Conservation (phyloP, 2,888 invertebrate genomes). For the Gonocerus acuteangulatus region DNA sequence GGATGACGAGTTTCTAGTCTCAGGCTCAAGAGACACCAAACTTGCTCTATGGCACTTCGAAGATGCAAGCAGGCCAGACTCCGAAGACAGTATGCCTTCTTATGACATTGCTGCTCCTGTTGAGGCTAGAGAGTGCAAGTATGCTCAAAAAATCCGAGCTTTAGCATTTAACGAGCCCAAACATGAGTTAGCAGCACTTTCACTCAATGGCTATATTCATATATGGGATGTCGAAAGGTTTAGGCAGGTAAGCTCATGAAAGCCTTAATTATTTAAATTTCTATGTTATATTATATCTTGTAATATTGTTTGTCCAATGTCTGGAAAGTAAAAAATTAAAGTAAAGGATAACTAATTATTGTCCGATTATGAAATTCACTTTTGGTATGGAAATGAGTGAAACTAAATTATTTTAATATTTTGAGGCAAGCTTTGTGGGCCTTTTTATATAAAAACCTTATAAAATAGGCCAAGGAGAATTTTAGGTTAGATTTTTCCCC, state of each 20-base stretch:
- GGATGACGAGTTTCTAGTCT: slow-evolving; percentile 90
- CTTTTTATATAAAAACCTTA: no score
- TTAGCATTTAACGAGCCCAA: slow-evolving; percentile 77
- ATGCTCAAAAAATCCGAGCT: slow-evolving; percentile 73
- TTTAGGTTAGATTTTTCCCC: no score
- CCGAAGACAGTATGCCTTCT: slow-evolving; percentile 31
- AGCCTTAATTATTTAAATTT: no score
- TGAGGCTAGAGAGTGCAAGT: slow-evolving; percentile 67
- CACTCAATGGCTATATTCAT: slow-evolving; percentile 88
- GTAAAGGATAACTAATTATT: no score
- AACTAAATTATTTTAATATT: no score
- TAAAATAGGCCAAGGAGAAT: no score
- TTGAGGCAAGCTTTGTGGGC: no score
- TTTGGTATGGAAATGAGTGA: no score
- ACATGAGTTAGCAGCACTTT: slow-evolving; percentile 82
- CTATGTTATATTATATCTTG: neutral
- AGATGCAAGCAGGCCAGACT: slow-evolving; percentile 43
- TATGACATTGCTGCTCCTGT: slow-evolving; percentile 52
- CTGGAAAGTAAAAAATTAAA: no score
- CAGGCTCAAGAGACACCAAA: slow-evolving; percentile 85
- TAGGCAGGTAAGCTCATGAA: slow-evolving; percentile 54
- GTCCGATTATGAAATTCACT: no score
- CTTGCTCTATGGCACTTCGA: slow-evolving; percentile 80
- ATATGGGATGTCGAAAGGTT: slow-evolving; percentile 87
- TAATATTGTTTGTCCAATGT: neutral